phyloP scores from a whole-genome alignment of 2,797 vertebrate species.

The Stomatorhinus walkeri region DNA sequence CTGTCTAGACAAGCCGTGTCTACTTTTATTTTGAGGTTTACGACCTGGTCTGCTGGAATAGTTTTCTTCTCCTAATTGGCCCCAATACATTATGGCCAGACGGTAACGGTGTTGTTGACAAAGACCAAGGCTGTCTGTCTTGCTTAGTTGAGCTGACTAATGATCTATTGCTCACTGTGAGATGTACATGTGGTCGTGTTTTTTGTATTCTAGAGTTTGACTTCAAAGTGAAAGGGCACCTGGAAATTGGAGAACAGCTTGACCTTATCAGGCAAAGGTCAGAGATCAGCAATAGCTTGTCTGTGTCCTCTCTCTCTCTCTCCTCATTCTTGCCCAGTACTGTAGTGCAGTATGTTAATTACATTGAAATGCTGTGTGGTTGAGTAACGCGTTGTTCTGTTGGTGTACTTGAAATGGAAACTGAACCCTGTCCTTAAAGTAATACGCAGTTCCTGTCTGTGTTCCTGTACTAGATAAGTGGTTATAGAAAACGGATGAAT shows the following conservation, averaged over 20 bases:
- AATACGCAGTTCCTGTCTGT: neutral
- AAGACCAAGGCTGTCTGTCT: neutral
- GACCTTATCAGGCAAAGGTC: slow-evolving; percentile 83
- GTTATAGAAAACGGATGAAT: neutral
- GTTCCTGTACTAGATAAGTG: neutral
- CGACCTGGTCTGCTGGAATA: neutral
- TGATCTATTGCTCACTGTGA: neutral
- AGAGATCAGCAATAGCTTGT: slow-evolving; percentile 19
- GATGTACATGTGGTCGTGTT: neutral
- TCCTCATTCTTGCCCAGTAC: neutral
- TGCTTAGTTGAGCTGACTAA: neutral
- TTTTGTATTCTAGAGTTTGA: slow-evolving; percentile 60
- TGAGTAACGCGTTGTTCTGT: neutral
- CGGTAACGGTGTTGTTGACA: neutral
- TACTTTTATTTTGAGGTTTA: neutral
- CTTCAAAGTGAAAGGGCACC: slow-evolving; percentile 71
- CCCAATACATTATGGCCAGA: neutral
- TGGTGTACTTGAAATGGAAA: neutral
- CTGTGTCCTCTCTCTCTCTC: neutral
- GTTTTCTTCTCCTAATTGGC: neutral
- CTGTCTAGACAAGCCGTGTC: neutral
- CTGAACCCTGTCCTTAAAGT: neutral
- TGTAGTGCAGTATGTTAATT: neutral
- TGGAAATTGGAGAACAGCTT: slow-evolving; percentile 73
- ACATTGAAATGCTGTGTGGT: neutral